Percentiles rank a stretch among this genome's conserved stretches.
phyloP scores from a whole-genome alignment of 1,140 invertebrate species.

The Lysiphlebus fabarum region DNA sequence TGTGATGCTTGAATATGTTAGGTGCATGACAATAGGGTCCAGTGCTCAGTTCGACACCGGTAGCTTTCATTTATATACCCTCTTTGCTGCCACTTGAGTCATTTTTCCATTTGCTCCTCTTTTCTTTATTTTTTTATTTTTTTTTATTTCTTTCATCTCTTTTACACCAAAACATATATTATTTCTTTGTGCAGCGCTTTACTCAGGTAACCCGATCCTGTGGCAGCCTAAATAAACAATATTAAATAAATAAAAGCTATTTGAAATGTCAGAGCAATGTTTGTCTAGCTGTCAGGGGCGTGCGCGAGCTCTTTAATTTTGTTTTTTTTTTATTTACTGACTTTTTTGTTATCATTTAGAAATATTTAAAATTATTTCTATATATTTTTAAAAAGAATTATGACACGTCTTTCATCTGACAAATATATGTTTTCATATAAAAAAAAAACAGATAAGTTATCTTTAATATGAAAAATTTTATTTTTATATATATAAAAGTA shows the following conservation, averaged over 20 bases:
- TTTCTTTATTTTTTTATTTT: not conserved
- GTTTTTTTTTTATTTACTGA: not conserved
- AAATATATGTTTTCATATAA: too few relatives aligned
- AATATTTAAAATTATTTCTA: not conserved
- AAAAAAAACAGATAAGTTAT: too few relatives aligned
- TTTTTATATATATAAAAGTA: too few relatives aligned
- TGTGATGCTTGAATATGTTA: conserved; percentile 14
- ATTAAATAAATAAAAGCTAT: conserved; percentile 52
- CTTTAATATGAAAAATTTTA: too few relatives aligned
- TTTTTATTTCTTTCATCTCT: conserved; percentile 4
- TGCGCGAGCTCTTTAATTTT: not conserved
- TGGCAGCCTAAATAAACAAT: conserved; percentile 48
- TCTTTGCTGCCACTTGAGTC: conserved; percentile 34
- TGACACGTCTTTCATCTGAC: too few relatives aligned
- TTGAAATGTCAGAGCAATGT: conserved; percentile 45
- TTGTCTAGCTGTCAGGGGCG: conserved; percentile 47
- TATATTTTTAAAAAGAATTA: too few relatives aligned
- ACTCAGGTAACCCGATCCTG: conserved; percentile 46
- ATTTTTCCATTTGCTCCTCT: not conserved
- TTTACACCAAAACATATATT: not conserved
- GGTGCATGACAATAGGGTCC: conserved; percentile 38
- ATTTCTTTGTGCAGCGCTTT: conserved; percentile 18
- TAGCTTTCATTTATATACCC: conserved; percentile 25
- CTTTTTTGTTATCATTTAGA: not conserved
- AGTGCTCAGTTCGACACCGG: conserved; percentile 31